A percentile compares a stretch with the other conserved stretches of the same genome.
Conservation (phyloP, 2,888 invertebrate species). For the Lasioglossum marginatum region DNA sequence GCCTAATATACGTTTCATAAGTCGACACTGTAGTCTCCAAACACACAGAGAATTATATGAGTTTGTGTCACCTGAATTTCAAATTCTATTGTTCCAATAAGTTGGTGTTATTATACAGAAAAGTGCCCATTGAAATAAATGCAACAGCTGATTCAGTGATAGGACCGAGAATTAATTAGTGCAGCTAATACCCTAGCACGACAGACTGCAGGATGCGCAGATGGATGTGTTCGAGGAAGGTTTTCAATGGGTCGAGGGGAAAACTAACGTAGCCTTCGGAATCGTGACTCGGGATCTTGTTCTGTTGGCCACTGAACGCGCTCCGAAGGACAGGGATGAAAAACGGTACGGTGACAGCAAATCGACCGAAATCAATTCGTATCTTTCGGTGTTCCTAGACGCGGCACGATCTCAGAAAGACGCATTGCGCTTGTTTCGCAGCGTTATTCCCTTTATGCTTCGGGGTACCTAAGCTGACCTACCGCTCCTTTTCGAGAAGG, state of each 20-base stretch:
- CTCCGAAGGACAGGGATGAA: conserved; percentile 37
- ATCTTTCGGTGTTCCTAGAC: conserved; percentile 51
- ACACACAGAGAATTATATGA: neutral
- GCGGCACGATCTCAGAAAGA: conserved; percentile 32
- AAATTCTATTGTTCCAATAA: neutral
- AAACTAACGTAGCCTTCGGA: conserved; percentile 3
- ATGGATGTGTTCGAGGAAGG: conserved; percentile 2
- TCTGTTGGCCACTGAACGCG: conserved; percentile 9
- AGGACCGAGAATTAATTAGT: neutral
- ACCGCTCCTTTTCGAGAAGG: conserved; percentile 51
- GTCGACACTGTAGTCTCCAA: no score
- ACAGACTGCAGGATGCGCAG: neutral
- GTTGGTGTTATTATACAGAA: neutral
- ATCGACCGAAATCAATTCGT: conserved; percentile 62
- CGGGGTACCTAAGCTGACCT: conserved; percentile 39
- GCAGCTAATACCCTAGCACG: neutral
- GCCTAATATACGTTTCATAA: no score
- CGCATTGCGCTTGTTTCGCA: conserved; percentile 51
- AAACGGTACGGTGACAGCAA: conserved; percentile 45
- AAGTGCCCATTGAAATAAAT: neutral
- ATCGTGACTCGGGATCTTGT: conserved; percentile 17
- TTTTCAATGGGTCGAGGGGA: neutral
- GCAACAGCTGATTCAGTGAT: neutral
- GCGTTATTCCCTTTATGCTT: conserved; percentile 44
- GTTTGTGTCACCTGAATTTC: neutral